Conservation (phyloP, 1,140 invertebrate species). For the Brachionus asplanchnoidis region DNA sequence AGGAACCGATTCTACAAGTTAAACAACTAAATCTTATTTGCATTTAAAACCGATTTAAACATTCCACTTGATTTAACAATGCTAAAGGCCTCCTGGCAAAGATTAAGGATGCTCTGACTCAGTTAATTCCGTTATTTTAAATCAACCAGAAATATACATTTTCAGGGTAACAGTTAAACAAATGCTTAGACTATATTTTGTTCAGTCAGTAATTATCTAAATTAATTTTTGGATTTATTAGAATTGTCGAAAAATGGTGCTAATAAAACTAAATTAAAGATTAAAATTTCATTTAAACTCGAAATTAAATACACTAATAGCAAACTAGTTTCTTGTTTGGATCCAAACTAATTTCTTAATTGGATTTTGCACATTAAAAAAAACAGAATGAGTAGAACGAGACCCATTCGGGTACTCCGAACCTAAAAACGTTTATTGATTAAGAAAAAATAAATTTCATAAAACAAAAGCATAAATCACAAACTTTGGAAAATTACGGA, state of each 20-base stretch:
- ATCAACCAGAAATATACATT: not conserved
- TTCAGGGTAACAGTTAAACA: not conserved
- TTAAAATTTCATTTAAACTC: not conserved
- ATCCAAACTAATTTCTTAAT: not conserved
- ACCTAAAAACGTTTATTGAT: not conserved
- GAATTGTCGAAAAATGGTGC: slow-evolving; percentile 7
- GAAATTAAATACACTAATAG: not conserved
- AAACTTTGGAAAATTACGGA: not conserved
- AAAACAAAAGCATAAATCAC: not conserved
- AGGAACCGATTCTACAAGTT: not conserved
- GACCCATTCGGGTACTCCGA: not conserved
- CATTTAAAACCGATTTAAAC: not conserved
- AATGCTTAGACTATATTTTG: not conserved
- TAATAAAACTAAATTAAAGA: slow-evolving; percentile 23
- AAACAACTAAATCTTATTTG: not conserved
- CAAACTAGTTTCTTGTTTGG: not conserved
- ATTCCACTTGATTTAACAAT: not conserved
- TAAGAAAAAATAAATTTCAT: not conserved
- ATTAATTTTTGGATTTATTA: not conserved
- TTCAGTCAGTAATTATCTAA: not conserved
- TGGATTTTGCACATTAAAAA: not conserved
- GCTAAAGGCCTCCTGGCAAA: not conserved
- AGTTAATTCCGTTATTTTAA: not conserved
- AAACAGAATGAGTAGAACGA: not conserved
- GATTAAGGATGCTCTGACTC: not conserved